Percentiles rank a stretch among this genome's conserved stretches.
These are phyloP conservation scores for Petromus typicus DNA, from an alignment of 2,113 vertebrate species.

Conservation along the genomic window DNA sequence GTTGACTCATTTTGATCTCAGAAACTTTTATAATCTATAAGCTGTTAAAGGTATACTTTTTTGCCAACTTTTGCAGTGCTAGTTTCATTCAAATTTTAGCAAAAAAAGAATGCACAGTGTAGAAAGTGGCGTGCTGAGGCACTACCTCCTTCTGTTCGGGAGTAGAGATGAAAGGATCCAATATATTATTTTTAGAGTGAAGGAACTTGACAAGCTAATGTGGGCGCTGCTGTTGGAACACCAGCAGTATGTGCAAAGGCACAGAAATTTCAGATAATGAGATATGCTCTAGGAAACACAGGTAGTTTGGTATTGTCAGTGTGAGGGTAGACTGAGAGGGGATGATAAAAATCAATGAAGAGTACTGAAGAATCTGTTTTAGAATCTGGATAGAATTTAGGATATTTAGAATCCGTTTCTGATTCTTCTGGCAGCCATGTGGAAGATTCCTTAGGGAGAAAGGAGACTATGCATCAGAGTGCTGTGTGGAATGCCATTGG, in stretches of 20 bases:
- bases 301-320: background rate
- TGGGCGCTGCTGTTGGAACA: background rate
- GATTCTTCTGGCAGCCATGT: background rate
- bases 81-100: conserved; percentile 24
- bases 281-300: background rate
- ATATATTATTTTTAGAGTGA: background rate
- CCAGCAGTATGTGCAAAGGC: background rate
- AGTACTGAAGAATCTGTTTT: background rate
- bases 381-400: background rate
- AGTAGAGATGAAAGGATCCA: background rate
- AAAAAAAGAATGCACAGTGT: background rate
- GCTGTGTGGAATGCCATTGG: background rate
- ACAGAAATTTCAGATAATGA: background rate
- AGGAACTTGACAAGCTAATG: background rate
- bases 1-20: background rate
- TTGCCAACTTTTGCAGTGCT: background rate
- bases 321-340: background rate
- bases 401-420: background rate
- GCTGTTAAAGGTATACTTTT: background rate
- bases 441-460: background rate
- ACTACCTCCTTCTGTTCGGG: background rate
- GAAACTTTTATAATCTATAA: conserved; percentile 7
- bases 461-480: background rate
- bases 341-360: background rate
- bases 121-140: conserved; percentile 21